These are phyloP conservation scores for Scotopteryx bipunctaria DNA, from an alignment of 2,888 invertebrate species.

Conservation along the genomic window DNA sequence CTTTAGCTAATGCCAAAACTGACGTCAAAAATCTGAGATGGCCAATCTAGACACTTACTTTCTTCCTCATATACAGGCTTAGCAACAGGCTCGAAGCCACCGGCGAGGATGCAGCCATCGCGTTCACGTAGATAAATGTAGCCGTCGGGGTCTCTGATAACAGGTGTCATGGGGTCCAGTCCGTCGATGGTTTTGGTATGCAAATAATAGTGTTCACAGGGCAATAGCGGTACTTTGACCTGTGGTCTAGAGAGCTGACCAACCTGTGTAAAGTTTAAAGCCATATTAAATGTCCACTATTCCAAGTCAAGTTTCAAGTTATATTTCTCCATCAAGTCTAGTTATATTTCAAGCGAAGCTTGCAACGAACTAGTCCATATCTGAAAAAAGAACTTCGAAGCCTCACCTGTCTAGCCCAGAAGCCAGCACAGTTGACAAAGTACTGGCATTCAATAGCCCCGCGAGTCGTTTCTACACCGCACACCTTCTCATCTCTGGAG, in stretches of 20 bases:
- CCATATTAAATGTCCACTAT: not conserved
- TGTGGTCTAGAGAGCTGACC: slow-evolving; percentile 93
- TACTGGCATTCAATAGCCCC: slow-evolving; percentile 93
- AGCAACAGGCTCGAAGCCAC: slow-evolving; percentile 95
- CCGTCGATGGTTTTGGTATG: slow-evolving; percentile 92
- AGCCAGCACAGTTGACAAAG: slow-evolving; percentile 98
- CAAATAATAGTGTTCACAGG: slow-evolving; percentile 96
- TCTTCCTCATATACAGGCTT: slow-evolving; percentile 94
- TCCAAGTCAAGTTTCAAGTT: no score
- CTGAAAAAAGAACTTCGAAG: not conserved
- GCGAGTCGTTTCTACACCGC: slow-evolving; percentile 89
- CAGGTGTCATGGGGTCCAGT: slow-evolving; percentile 92
- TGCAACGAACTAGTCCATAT: no score
- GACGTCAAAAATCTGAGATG: no score
- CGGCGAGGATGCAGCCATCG: slow-evolving; percentile 92
- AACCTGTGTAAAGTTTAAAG: slow-evolving; percentile 65
- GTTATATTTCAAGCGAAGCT: no score
- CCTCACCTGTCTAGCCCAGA: slow-evolving; percentile 92
- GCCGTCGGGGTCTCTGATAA: slow-evolving; percentile 94
- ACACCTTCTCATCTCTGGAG: slow-evolving; percentile 86
- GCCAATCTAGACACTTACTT: no score
- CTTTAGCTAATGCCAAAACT: no score
- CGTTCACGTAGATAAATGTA: slow-evolving; percentile 93
- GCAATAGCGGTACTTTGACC: slow-evolving; percentile 94
- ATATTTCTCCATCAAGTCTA: no score